Conservation (phyloP, 2,113 vertebrate species). For the Poicephalus meyeri region DNA sequence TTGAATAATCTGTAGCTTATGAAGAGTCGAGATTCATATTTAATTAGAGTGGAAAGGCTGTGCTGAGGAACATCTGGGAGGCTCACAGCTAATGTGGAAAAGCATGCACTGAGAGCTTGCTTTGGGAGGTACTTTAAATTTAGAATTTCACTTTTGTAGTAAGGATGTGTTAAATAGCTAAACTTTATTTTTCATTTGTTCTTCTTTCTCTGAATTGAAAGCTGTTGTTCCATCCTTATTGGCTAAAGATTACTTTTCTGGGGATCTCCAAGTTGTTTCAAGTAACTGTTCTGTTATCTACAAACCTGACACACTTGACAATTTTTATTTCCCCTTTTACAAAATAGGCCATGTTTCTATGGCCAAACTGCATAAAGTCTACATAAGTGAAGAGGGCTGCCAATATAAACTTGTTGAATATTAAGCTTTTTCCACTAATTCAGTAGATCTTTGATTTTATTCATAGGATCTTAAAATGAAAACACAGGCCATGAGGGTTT, state of each 20-base stretch:
- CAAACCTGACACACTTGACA: not conserved
- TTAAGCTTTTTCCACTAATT: not conserved
- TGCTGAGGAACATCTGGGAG: not conserved
- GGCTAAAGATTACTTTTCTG: not conserved
- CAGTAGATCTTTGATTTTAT: not conserved
- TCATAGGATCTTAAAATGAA: not conserved
- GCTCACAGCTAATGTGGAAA: not conserved
- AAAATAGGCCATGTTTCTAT: not conserved
- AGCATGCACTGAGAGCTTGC: not conserved
- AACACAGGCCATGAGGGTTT: not conserved
- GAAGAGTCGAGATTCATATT: not conserved
- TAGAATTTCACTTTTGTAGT: not conserved
- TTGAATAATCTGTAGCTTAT: not conserved
- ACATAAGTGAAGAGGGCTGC: not conserved
- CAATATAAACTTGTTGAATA: not conserved
- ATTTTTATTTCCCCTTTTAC: not conserved
- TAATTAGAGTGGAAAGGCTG: not conserved
- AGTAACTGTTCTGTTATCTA: not conserved
- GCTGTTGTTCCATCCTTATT: not conserved
- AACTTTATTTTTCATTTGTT: not conserved
- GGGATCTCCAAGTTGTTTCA: not conserved
- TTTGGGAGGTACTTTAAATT: not conserved
- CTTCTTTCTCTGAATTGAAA: not conserved
- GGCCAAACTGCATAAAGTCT: not conserved
- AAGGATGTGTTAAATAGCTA: not conserved